Evolutionary conservation across 1,140 invertebrate genomes (phyloP).

Genomic region (Portunus trituberculatus): DNA sequence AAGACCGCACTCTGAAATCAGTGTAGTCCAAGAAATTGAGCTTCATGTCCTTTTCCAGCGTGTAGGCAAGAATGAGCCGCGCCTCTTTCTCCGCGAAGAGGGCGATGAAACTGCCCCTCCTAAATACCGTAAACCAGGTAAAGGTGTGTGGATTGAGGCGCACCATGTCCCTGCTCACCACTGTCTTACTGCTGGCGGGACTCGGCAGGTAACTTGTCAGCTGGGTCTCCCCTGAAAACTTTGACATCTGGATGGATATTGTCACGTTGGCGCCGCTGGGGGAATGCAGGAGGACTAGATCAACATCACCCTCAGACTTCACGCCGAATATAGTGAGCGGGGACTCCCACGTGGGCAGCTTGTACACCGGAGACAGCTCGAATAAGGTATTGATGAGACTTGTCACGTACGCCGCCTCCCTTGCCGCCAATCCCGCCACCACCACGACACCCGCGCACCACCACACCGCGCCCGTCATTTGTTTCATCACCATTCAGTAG

Average conservation of each 20-base stretch:
- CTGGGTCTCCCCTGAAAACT: not conserved
- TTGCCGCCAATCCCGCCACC: not conserved
- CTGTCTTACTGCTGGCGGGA: not conserved
- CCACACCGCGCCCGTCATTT: not conserved
- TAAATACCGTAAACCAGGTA: not conserved
- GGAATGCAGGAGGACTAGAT: not conserved
- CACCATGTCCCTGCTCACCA: not conserved
- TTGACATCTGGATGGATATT: not conserved
- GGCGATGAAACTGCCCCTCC: not conserved
- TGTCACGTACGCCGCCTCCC: not conserved
- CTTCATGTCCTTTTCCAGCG: not conserved
- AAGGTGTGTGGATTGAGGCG: not conserved
- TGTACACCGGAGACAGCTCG: not conserved
- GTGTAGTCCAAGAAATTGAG: not conserved
- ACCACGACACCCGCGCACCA: not conserved
- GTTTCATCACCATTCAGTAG: not conserved
- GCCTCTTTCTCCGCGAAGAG: not conserved
- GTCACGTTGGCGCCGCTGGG: not conserved
- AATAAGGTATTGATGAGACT: not conserved
- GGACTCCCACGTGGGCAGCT: not conserved
- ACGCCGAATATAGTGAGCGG: not conserved
- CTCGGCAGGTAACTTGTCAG: not conserved
- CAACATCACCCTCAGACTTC: not conserved
- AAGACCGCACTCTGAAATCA: not conserved
- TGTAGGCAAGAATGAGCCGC: not conserved